Conservation (phyloP, 2,113 vertebrate genomes). For the Spea bombifrons region DNA sequence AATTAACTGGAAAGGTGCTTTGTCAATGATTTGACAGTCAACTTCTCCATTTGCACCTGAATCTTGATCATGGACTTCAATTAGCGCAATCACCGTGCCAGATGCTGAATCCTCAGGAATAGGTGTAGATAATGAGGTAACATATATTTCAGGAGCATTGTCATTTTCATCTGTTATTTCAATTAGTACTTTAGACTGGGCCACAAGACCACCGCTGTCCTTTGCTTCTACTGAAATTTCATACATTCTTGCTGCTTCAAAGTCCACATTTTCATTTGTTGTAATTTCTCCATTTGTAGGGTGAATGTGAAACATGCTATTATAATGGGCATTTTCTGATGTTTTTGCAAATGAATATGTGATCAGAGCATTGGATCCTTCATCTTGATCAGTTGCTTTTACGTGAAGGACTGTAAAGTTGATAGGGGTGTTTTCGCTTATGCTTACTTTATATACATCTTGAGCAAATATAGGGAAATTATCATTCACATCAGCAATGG, state of each 20-base stretch:
- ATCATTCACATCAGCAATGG: constrained; percentile 58
- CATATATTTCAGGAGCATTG: constrained; percentile 53
- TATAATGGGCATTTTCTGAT: not conserved
- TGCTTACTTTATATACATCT: constrained; percentile 49
- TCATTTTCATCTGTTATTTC: constrained; percentile 73
- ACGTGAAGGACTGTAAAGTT: constrained; percentile 63
- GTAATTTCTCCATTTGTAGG: constrained; percentile 65
- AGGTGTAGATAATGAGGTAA: constrained; percentile 54
- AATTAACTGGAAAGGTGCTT: constrained; percentile 63
- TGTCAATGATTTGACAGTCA: constrained; percentile 57
- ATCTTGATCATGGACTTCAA: constrained; percentile 64
- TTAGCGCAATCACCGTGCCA: constrained; percentile 63
- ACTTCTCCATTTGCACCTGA: constrained; percentile 63
- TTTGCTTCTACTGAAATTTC: constrained; percentile 68
- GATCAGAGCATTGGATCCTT: constrained; percentile 68
- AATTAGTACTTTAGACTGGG: constrained; percentile 70
- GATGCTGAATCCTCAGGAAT: constrained; percentile 65
- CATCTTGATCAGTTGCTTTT: constrained; percentile 66
- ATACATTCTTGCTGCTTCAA: constrained; percentile 68
- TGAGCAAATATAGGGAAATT: constrained; percentile 63
- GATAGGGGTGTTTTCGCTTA: constrained; percentile 57
- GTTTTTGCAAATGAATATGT: constrained; percentile 60
- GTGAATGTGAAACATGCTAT: constrained; percentile 61
- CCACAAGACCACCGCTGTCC: constrained; percentile 68
- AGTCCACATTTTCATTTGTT: constrained; percentile 65